Conservation (phyloP, 2,888 invertebrate species). For the Nezara viridula region DNA sequence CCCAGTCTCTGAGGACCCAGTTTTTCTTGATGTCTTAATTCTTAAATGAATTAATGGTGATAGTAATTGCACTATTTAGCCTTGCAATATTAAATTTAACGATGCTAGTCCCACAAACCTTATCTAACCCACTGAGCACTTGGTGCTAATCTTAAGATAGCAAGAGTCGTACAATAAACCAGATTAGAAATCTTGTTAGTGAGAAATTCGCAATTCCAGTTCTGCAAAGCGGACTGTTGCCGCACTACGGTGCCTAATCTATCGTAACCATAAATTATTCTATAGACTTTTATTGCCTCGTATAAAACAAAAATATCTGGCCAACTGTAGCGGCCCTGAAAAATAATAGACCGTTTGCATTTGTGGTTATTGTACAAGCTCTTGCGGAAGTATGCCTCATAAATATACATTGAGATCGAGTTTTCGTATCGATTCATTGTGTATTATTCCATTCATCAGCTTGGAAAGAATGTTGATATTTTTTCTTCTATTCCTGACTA, state of each 20-base stretch:
- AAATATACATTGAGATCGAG: neutral
- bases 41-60: neutral
- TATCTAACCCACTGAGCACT: neutral
- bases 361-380: neutral
- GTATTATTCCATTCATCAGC: neutral
- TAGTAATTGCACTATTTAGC: neutral
- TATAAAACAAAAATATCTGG: neutral
- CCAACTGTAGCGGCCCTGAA: neutral
- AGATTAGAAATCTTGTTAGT: neutral
- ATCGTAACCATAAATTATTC: neutral
- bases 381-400: neutral
- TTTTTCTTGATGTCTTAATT: neutral
- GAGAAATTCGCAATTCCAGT: constrained; percentile 10
- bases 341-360: neutral
- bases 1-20: no score
- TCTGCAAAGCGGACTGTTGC: neutral
- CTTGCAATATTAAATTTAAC: constrained; percentile 19
- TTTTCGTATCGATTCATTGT: neutral
- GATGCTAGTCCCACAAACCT: neutral
- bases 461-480: neutral
- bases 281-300: neutral
- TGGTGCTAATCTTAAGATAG: neutral
- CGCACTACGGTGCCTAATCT: neutral
- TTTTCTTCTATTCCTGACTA: neutral
- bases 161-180: neutral